Conservation (phyloP, 2,113 vertebrate genomes). For the Hippocampus comes region DNA sequence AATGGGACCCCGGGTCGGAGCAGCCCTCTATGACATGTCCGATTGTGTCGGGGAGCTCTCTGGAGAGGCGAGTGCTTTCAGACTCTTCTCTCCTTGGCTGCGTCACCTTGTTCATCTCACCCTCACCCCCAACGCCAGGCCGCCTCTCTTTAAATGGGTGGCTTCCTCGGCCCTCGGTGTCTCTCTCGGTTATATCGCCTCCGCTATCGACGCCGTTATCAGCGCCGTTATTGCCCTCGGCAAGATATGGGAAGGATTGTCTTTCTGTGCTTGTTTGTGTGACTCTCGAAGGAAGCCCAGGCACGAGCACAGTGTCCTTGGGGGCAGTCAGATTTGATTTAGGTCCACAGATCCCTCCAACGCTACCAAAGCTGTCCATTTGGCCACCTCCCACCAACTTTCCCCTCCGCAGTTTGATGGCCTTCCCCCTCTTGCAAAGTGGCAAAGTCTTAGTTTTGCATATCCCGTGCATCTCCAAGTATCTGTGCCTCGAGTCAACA, state of each 20-base stretch:
- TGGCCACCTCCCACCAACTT: slow-evolving; percentile 77
- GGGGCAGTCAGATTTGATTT: slow-evolving; percentile 38
- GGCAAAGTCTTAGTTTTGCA: slow-evolving; percentile 81
- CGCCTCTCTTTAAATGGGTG: slow-evolving; percentile 63
- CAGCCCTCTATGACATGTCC: slow-evolving; percentile 49
- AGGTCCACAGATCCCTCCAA: slow-evolving; percentile 38
- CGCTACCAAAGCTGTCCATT: slow-evolving; percentile 53
- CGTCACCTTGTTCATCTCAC: slow-evolving; percentile 48
- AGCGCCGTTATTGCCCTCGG: slow-evolving; percentile 43
- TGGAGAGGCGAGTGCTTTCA: slow-evolving; percentile 26
- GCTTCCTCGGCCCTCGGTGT: slow-evolving; percentile 36
- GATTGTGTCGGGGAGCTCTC: slow-evolving; percentile 26
- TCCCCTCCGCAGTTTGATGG: slow-evolving; percentile 75
- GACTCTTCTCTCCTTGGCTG: slow-evolving; percentile 38
- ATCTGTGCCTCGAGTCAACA: slow-evolving; percentile 66
- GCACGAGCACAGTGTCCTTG: slow-evolving; percentile 36
- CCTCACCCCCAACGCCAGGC: slow-evolving; percentile 73
- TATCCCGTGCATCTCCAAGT: slow-evolving; percentile 75
- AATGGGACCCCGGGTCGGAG: slow-evolving; percentile 64
- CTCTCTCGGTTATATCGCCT: slow-evolving; percentile 44
- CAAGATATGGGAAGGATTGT: slow-evolving; percentile 36
- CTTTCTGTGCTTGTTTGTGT: slow-evolving; percentile 37
- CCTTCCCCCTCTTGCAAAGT: slow-evolving; percentile 73
- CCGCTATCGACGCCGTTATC: slow-evolving; percentile 25
- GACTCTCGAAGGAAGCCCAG: slow-evolving; percentile 33